phyloP scores from a whole-genome alignment of 2,113 vertebrate species.

The Mesocricetus auratus region DNA sequence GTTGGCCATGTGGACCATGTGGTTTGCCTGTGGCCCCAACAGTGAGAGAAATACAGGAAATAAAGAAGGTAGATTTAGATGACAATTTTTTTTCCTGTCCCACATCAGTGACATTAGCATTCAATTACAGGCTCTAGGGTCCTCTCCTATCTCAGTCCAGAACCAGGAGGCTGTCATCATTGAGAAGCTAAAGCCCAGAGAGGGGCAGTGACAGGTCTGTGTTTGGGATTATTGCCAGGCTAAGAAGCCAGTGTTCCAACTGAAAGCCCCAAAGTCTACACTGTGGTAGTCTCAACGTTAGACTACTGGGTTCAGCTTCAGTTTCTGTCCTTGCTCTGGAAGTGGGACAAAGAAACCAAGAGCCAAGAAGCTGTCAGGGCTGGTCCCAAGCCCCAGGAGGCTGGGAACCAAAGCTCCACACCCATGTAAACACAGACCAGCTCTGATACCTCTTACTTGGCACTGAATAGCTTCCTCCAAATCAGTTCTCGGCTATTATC shows the following conservation, averaged over 20 bases:
- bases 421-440: slow-evolving; percentile 67
- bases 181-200: slow-evolving; percentile 29
- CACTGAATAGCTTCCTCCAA: slow-evolving; percentile 59
- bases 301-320: background rate
- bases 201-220: background rate
- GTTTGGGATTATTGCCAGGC: background rate
- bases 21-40: background rate
- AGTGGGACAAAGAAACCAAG: slow-evolving; percentile 58
- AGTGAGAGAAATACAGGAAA: background rate
- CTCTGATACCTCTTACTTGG: slow-evolving; percentile 68
- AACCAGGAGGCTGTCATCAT: background rate
- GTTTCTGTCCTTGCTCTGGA: slow-evolving; percentile 64
- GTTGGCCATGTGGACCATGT: background rate
- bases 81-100: slow-evolving; percentile 2
- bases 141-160: background rate
- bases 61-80: background rate
- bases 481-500: slow-evolving; percentile 70
- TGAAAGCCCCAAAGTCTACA: background rate
- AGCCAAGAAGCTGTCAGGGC: slow-evolving; percentile 77
- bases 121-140: background rate
- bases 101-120: background rate
- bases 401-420: slow-evolving; percentile 75
- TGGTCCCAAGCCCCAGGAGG: slow-evolving; percentile 66
- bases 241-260: background rate
- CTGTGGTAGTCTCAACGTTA: background rate